Evolutionary conservation across 2,888 invertebrate genomes (phyloP).

Genomic region (Hirtodrosophila duncani): DNA sequence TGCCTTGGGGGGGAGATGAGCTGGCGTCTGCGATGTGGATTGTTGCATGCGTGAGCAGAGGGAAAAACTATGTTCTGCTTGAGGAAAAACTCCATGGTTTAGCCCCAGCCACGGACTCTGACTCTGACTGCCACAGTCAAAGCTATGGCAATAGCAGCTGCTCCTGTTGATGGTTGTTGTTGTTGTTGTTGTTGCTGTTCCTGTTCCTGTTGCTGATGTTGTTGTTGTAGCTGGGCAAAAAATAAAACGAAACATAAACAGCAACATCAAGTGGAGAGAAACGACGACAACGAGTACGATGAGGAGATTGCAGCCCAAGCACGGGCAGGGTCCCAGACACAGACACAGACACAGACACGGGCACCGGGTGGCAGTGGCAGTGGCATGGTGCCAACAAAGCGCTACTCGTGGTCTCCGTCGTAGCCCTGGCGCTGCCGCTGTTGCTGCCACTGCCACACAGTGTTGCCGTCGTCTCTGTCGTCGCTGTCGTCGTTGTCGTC

Average conservation of each 20-base stretch:
- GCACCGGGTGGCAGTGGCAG: slow-evolving; percentile 15
- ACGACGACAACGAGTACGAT: slow-evolving; percentile 13
- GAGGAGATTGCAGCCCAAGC: slow-evolving; percentile 34
- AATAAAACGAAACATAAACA: slow-evolving; percentile 72
- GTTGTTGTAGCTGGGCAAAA: slow-evolving; percentile 53
- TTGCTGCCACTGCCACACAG: slow-evolving; percentile 11
- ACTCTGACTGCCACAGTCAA: no score
- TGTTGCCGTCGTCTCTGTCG: slow-evolving; percentile 15
- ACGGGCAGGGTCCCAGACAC: slow-evolving; percentile 39
- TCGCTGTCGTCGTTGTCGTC: slow-evolving; percentile 28
- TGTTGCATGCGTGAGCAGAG: slow-evolving; percentile 64
- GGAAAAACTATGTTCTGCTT: slow-evolving; percentile 66
- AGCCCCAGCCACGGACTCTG: background rate
- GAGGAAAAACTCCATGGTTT: slow-evolving; percentile 43
- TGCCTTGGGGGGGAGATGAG: slow-evolving; percentile 13
- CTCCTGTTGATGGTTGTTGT: slow-evolving; percentile 7
- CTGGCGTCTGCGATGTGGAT: slow-evolving; percentile 29
- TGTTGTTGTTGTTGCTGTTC: slow-evolving; percentile 1
- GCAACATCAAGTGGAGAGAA: slow-evolving; percentile 52
- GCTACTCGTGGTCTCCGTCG: slow-evolving; percentile 16
- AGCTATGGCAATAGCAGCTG: slow-evolving; percentile 5
- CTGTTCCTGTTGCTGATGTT: slow-evolving; percentile 15
- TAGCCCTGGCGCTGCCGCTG: slow-evolving; percentile 1
- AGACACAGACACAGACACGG: slow-evolving; percentile 9
- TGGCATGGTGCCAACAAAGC: no score